These are phyloP conservation scores for Teleogryllus occipitalis DNA, from an alignment of 1,140 invertebrate species.

Conservation along the genomic window DNA sequence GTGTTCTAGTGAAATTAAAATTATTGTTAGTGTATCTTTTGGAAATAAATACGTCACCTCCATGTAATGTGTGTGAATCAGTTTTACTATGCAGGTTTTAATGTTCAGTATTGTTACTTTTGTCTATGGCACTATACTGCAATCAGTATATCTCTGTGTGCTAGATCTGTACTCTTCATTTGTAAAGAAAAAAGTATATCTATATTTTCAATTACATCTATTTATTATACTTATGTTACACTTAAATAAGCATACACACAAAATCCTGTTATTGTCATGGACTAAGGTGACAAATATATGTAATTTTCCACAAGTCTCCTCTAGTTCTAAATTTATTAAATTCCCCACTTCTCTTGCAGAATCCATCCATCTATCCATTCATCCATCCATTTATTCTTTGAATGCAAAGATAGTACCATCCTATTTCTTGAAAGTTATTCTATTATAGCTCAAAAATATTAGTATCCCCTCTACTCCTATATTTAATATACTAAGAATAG, in stretches of 20 bases:
- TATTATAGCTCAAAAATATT: too few species aligned
- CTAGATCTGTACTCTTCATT: not conserved
- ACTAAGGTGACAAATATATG: not conserved
- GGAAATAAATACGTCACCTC: not conserved
- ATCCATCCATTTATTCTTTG: too few species aligned
- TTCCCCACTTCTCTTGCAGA: too few species aligned
- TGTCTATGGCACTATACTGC: not conserved
- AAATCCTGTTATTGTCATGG: not conserved
- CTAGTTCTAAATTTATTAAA: not conserved
- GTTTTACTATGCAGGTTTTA: not conserved
- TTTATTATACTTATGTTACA: not conserved
- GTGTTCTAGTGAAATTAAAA: slow-evolving; percentile 1
- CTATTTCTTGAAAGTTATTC: too few species aligned
- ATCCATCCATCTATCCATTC: too few species aligned
- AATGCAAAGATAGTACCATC: too few species aligned
- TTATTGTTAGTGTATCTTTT: not conserved
- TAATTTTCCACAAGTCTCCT: not conserved
- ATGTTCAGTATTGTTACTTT: slow-evolving; percentile 1
- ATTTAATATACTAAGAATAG: too few species aligned
- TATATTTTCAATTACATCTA: not conserved
- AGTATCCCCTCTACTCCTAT: too few species aligned
- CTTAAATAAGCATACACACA: not conserved
- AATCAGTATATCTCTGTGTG: not conserved
- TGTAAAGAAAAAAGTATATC: not conserved
- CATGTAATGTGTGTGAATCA: not conserved